Conservation (phyloP, 2,888 invertebrate genomes). For the Noctua pronuba region DNA sequence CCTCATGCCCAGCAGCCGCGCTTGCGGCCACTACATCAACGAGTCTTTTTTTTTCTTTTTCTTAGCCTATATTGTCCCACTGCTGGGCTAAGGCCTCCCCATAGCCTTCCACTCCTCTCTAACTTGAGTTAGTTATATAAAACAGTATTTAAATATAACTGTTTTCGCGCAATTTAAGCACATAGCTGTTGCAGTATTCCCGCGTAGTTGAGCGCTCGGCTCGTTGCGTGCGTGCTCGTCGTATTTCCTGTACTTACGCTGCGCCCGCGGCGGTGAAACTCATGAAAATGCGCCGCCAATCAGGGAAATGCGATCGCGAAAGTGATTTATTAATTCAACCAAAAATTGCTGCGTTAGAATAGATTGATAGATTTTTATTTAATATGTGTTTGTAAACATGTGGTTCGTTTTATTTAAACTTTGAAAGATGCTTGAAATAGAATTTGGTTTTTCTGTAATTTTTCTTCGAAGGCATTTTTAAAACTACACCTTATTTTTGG, state of each 20-base stretch:
- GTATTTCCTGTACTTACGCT: slow-evolving; percentile 79
- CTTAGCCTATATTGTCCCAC: no score
- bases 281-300: slow-evolving; percentile 83
- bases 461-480: not conserved
- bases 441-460: not conserved
- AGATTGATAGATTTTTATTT: slow-evolving; percentile 36
- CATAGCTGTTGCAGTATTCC: slow-evolving; percentile 17
- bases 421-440: not conserved
- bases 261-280: slow-evolving; percentile 82
- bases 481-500: not conserved
- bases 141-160: not conserved
- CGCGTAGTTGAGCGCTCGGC: slow-evolving; percentile 50
- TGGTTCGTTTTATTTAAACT: not conserved
- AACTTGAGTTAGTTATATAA: not conserved
- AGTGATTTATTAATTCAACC: slow-evolving; percentile 87
- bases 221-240: slow-evolving; percentile 78
- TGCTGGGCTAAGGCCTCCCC: no score
- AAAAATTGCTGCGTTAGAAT: slow-evolving; percentile 74
- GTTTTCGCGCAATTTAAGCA: slow-evolving; percentile 21
- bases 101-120: no score
- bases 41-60: no score
- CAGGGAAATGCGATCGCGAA: slow-evolving; percentile 85
- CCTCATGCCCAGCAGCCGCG: not conserved
- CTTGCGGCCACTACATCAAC: not conserved
- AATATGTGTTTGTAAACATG: not conserved